Percentiles rank a stretch among this genome's conserved stretches.
Evolutionary conservation across 2,113 vertebrate species (phyloP).

Genomic region (Perca schrenkii): DNA sequence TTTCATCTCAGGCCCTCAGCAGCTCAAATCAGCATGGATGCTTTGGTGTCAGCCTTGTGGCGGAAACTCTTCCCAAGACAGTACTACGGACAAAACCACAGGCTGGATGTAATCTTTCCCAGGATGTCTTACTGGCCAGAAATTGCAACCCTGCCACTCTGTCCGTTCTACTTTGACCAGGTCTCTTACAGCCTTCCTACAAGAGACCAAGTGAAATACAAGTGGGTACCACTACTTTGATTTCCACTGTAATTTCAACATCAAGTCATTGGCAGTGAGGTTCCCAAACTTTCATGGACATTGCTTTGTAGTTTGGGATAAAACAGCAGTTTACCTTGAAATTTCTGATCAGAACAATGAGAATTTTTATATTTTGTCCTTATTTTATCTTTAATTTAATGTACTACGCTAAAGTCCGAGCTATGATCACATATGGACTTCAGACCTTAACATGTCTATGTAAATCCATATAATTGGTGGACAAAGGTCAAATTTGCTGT

Average conservation of each 20-base stretch:
- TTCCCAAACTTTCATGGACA: neutral
- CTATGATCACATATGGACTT: neutral
- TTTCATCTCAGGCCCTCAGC: conserved; percentile 22
- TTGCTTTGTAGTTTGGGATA: neutral
- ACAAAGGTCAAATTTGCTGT: neutral
- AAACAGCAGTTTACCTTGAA: neutral
- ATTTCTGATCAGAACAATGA: neutral
- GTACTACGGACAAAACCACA: conserved; percentile 11
- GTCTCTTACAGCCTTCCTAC: conserved; percentile 38
- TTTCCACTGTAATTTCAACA: neutral
- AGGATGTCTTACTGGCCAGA: conserved; percentile 11
- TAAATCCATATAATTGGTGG: neutral
- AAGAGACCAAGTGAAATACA: conserved; percentile 6
- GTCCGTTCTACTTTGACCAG: conserved; percentile 60
- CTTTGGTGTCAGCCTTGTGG: conserved; percentile 55
- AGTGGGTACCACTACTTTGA: conserved; percentile 13
- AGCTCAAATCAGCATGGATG: conserved; percentile 21
- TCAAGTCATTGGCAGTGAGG: neutral
- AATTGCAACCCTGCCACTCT: conserved; percentile 16
- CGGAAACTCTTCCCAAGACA: neutral
- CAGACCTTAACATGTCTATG: neutral
- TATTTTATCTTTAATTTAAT: neutral
- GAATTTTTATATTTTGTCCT: neutral
- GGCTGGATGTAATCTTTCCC: conserved; percentile 29
- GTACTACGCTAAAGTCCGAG: neutral